Conservation (phyloP, 2,113 vertebrate species). For the Rhinichthys klamathensis region DNA sequence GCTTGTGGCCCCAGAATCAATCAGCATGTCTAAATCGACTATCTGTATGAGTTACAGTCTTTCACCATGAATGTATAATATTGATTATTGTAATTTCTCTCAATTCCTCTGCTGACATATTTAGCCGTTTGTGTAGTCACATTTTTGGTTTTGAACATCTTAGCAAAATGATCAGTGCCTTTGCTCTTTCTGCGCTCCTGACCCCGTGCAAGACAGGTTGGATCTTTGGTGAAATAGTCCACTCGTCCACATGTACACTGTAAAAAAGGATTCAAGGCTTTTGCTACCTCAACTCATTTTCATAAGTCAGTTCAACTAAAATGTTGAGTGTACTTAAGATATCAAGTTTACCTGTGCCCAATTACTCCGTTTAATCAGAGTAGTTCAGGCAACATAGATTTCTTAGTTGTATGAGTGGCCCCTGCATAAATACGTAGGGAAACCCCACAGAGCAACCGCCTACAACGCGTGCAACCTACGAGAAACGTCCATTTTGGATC, state of each 20-base stretch:
- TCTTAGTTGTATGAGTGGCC: too few relatives aligned
- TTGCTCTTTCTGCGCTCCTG: not conserved
- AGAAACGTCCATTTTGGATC: too few relatives aligned
- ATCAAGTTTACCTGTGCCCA: too few relatives aligned
- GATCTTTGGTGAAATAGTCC: not conserved
- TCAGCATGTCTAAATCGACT: not conserved
- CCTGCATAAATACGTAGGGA: too few relatives aligned
- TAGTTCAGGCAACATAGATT: too few relatives aligned
- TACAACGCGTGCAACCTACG: too few relatives aligned
- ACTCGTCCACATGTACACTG: not conserved
- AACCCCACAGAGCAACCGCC: too few relatives aligned
- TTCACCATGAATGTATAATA: not conserved
- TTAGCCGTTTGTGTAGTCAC: not conserved
- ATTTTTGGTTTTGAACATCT: not conserved
- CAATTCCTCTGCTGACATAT: not conserved
- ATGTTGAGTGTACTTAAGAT: too few relatives aligned
- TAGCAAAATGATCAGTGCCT: not conserved
- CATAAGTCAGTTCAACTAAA: too few relatives aligned
- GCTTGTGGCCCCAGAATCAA: slow-evolving; percentile 3
- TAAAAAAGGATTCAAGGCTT: too few relatives aligned
- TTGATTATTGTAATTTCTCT: not conserved
- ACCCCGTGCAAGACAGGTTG: not conserved
- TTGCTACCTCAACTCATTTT: too few relatives aligned
- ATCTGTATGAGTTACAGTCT: not conserved
- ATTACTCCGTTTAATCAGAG: too few relatives aligned